Conservation (phyloP, 2,797 vertebrate species). For the Furcifer pardalis region DNA sequence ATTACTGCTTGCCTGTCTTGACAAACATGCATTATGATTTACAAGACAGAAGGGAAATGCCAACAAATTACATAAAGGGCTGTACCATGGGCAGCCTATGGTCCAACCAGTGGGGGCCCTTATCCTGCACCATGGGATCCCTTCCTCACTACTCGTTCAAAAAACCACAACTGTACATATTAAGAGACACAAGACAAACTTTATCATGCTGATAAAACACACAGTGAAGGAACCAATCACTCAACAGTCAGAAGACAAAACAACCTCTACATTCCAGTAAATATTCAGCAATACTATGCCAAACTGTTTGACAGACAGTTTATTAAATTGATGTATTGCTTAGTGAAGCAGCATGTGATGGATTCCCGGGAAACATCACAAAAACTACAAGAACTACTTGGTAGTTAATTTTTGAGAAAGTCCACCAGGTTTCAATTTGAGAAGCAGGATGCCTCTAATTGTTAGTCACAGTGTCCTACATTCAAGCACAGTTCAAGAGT, state of each 20-base stretch:
- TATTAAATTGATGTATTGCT: not conserved
- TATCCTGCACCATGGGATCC: too few relatives aligned
- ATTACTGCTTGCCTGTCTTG: conserved; percentile 44
- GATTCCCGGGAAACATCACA: not conserved
- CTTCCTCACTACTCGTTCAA: too few relatives aligned
- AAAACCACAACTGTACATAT: not conserved
- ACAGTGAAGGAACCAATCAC: not conserved
- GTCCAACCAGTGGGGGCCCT: too few relatives aligned
- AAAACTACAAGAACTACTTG: conserved; percentile 45
- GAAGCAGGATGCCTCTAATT: not conserved
- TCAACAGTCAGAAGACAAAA: not conserved
- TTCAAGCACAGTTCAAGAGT: not conserved
- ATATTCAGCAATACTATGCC: not conserved
- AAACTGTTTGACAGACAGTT: not conserved
- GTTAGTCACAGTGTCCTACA: not conserved
- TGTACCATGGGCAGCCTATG: too few relatives aligned
- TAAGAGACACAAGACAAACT: not conserved
- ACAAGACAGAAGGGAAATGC: not conserved
- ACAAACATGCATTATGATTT: conserved; percentile 15
- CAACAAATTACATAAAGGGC: not conserved
- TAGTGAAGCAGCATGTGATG: not conserved
- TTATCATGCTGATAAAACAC: not conserved
- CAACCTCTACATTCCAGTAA: not conserved
- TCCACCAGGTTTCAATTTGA: not conserved
- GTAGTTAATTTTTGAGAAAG: not conserved